Evolutionary conservation across 2,888 invertebrate species (phyloP).

Genomic region (Hymenopus coronatus): DNA sequence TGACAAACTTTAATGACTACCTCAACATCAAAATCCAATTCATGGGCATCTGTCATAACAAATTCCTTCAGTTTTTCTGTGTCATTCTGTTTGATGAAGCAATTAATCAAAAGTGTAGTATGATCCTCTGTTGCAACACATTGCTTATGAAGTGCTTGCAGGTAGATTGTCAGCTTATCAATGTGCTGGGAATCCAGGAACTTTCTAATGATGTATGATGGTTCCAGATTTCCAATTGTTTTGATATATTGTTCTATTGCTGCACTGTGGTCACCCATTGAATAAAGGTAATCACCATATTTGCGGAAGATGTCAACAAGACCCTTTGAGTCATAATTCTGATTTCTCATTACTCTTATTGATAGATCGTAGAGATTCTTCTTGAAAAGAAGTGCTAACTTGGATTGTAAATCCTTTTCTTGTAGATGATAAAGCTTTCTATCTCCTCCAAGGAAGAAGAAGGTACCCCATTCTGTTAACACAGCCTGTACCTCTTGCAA

Average conservation of each 20-base stretch:
- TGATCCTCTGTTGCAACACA: constrained; percentile 84
- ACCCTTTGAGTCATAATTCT: constrained; percentile 83
- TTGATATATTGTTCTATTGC: constrained; percentile 94
- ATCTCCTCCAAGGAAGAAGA: constrained; percentile 60
- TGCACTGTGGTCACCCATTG: constrained; percentile 73
- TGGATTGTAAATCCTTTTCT: constrained; percentile 91
- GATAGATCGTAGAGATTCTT: constrained; percentile 95
- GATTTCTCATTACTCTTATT: constrained; percentile 84
- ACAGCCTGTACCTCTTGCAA: constrained; percentile 75
- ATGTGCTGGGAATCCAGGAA: too few relatives aligned
- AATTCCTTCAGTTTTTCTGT: constrained; percentile 74
- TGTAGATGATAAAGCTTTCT: constrained; percentile 75
- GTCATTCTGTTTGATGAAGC: constrained; percentile 88
- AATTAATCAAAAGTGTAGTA: constrained; percentile 85
- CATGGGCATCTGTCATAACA: constrained; percentile 71
- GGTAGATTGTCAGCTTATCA: constrained; percentile 82
- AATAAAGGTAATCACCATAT: constrained; percentile 94
- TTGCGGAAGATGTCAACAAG: constrained; percentile 88
- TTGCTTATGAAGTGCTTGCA: constrained; percentile 85
- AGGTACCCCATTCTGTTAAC: constrained; percentile 84
- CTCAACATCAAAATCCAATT: constrained; percentile 86
- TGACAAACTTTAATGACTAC: constrained; percentile 88
- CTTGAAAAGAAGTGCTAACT: constrained; percentile 84
- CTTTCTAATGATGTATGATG: constrained; percentile 93
- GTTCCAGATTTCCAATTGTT: constrained; percentile 92